Evolutionary conservation across 2,113 vertebrate genomes (phyloP).

Genomic region (Phycodurus eques): DNA sequence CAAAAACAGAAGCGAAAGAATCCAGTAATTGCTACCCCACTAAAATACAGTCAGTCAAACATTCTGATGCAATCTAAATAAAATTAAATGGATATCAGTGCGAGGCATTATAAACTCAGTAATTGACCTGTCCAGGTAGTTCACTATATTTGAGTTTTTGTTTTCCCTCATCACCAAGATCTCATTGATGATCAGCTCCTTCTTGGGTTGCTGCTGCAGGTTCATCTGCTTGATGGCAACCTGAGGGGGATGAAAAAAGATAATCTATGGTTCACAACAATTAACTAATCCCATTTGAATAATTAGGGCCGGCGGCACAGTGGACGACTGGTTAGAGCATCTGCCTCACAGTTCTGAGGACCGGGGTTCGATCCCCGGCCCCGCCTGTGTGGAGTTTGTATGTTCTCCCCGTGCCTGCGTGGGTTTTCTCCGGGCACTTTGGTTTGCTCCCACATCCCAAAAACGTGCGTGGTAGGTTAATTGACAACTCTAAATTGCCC

Average conservation of each 20-base stretch:
- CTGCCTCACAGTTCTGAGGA: too few species aligned
- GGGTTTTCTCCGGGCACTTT: too few species aligned
- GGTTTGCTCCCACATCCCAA: too few species aligned
- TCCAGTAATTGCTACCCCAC: neutral
- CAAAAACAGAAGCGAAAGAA: neutral
- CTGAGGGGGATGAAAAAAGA: slow-evolving; percentile 64
- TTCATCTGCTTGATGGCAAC: slow-evolving; percentile 99
- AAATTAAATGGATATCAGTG: neutral
- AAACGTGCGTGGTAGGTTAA: too few species aligned
- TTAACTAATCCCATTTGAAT: neutral
- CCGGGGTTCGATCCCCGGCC: too few species aligned
- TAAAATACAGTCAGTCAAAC: neutral
- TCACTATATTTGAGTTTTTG: slow-evolving; percentile 98
- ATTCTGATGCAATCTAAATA: neutral
- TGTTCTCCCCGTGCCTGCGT: too few species aligned
- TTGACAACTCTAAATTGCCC: too few species aligned
- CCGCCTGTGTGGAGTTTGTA: too few species aligned
- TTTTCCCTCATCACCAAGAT: slow-evolving; percentile 99
- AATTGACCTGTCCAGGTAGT: slow-evolving; percentile 96
- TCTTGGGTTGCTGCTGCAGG: slow-evolving; percentile 97
- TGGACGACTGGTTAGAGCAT: too few species aligned
- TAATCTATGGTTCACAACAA: slow-evolving; percentile 5
- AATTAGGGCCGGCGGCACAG: neutral
- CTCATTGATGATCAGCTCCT: slow-evolving; percentile 99
- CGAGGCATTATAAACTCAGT: neutral